Evolutionary conservation across 2,113 vertebrate genomes (phyloP), one percentile per base, ranked within the genome.

Genomic region (Rhinoptilus africanus): DNA sequence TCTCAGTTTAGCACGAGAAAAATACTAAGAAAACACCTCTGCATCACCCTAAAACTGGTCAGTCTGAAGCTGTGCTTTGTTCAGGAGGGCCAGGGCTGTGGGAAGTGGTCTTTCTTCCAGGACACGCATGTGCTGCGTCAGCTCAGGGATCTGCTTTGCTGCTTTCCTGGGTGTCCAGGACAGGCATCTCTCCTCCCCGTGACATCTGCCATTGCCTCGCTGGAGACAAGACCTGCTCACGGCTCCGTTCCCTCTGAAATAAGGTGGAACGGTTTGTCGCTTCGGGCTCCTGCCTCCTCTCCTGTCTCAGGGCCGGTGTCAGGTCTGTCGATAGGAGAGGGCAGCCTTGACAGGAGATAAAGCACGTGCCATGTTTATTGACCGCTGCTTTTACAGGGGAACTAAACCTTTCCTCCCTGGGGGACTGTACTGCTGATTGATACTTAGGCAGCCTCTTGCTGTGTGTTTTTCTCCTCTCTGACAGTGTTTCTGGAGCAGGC

Each of bases 331-430:
- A 88, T 88, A 50, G 85, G 73, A 79, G 57, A 50, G 74, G 74
- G 78, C 82, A 77, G 78, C 78, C 75, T 14, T 88, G 95, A 90
- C 85, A 88, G 85, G 63, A 92, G 85, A 92, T 88, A 81, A 85
- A 85, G 93, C 78, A 27, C 1, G 28, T 80, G 74, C 85, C n/a
- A 8, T 93, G 93, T 94, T 96, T 94, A 96, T 96, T 85, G 95
- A 95, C 73, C 24, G 14, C 82, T 59, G 57, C 59, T 84, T n/a
- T 85, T 90, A 73, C 78, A 30, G 74, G 88, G 78, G 54, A 90
- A 68, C 85, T 48, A 50, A 94, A 77, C 86, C 82, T 87, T 69
- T 92, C 89, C 92, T 95, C 93, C 78, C 92, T 2, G 2, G 60
- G 82, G 92, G 67, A 72, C 74, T 45, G 63, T 51, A 12, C 72